Base-by-base conservation (phyloP, 2,888 invertebrate species). In the Dioctria linearis region DNA sequence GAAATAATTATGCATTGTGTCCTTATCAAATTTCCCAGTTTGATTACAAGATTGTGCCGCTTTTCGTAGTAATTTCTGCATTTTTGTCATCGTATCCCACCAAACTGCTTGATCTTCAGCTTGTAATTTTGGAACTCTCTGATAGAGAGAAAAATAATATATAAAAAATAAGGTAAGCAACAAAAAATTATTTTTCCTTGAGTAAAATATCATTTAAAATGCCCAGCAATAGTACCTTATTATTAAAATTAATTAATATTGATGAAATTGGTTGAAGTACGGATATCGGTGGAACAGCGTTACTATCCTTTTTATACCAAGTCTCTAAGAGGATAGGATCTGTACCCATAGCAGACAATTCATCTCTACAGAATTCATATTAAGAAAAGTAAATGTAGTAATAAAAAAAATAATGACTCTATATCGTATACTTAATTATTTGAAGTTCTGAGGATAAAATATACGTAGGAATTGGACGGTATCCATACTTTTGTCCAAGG, bases 401-500 rank as follows among this genome's bases (percentile, higher is more conserved):
- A 25, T 25, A 25, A 25, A 25, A 25, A 25, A 25, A 25, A n/a
- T n/a, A n/a, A n/a, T n/a, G n/a, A n/a, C n/a, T n/a, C n/a, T 42
- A 9, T n/a, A 54, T 51, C 3, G 51, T 65, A 63, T 82, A 84
- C 84, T 84, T 91, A 13, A 99, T 90, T 91, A 96, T 90, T 86
- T 95, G 95, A 75, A 98, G 91, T 86, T 99, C 98, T 0, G 95
- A 95, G 43, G 97, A 97, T 1, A 97, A 90, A 80, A 99, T 97
- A 87, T 97, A 96, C 0, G 98, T 98, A 0, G 98, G 99, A 84
- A 99, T 96, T 0, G 99, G 98, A 11, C 99, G 93, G 89, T 99
- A 99, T 37, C 99, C 99, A 89, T 99, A 99, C 89, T 99, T 99
- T 90, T 99, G 98, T 0, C 98, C 98, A 37, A 98, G 90, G 86